Evolutionary conservation across 2,888 invertebrate genomes (phyloP), one percentile per base, ranked within the genome.

Genomic region (Mystacides longicornis): DNA sequence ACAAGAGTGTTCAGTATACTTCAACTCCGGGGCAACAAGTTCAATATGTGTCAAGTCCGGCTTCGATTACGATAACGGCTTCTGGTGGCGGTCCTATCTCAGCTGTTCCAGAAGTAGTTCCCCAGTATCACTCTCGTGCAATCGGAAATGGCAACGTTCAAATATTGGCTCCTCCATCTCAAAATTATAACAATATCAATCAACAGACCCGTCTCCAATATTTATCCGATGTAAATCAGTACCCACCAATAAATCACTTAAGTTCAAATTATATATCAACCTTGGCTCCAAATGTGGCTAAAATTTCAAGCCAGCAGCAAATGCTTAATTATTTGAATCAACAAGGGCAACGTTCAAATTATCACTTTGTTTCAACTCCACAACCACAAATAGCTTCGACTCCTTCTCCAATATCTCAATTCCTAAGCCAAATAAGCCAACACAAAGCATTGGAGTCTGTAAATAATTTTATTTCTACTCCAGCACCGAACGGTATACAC

Each of bases 401-500:
- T 18, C 53, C 55, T 11, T 49, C 58, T 31, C 55, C 58, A 18
- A 21, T 53, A 3, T 31, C 47, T 19, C 59, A 59, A 27, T 55
- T 52, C 43, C 33, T 49, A 3, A 46, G 54, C 37, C 71, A 75
- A 16, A 61, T 68, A 16, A 64, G 70, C 19, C 64, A 69, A 22
- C 73, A 56, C 27, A 52, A 53, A 21, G 55, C 58, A 14, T 18
- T 37, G 4, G 49, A 23, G 20, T 55, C 56, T n/a, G 72, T 65
- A 62, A 68, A 65, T 58, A 74, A 73, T 59, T 76, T 69, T 62
- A 64, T 69, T 58, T 71, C 71, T 9, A 72, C 73, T 42, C 71
- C 72, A 53, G 23, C 59, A 1, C 59, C 59, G 9, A 54, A 53
- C 16, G 49, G 33, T 2, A 47, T 59, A 11, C 59, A 56, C n/a